Evolutionary conservation across 1,140 invertebrate species (phyloP).

Genomic region (Lycorma delicatula): DNA sequence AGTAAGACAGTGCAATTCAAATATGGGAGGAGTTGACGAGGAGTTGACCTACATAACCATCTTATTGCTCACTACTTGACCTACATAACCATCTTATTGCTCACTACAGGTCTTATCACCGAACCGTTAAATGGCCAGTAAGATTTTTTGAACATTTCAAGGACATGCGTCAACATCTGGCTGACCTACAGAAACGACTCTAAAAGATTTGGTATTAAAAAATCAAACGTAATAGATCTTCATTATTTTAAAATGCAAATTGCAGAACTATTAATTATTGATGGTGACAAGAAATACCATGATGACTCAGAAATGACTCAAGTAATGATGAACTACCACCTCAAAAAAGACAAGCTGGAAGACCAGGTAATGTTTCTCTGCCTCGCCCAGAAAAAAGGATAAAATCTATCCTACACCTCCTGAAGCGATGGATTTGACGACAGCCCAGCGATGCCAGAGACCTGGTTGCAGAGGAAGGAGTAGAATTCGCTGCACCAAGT

Average conservation of each 20-base stretch:
- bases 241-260: slow-evolving; percentile 8
- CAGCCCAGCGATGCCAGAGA: background rate
- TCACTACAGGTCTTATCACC: slow-evolving; percentile 14
- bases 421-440: slow-evolving; percentile 3
- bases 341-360: slow-evolving; percentile 2
- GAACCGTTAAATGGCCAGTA: slow-evolving; percentile 10
- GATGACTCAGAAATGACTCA: background rate
- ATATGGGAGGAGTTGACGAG: background rate
- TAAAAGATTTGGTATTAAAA: background rate
- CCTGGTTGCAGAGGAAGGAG: background rate
- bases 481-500: background rate
- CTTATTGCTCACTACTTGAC: background rate
- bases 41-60: slow-evolving; percentile 6
- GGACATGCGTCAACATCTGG: slow-evolving; percentile 7
- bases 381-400: background rate
- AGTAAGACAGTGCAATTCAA: background rate
- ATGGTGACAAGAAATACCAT: background rate
- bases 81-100: background rate
- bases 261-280: background rate
- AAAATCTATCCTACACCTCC: background rate
- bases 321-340: slow-evolving; percentile 7
- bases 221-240: slow-evolving; percentile 7
- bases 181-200: slow-evolving; percentile 7
- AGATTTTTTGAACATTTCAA: slow-evolving; percentile 7
- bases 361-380: slow-evolving; percentile 2